Base-by-base conservation (phyloP, 2,888 invertebrate genomes). In the Apodemia duryi region DNA sequence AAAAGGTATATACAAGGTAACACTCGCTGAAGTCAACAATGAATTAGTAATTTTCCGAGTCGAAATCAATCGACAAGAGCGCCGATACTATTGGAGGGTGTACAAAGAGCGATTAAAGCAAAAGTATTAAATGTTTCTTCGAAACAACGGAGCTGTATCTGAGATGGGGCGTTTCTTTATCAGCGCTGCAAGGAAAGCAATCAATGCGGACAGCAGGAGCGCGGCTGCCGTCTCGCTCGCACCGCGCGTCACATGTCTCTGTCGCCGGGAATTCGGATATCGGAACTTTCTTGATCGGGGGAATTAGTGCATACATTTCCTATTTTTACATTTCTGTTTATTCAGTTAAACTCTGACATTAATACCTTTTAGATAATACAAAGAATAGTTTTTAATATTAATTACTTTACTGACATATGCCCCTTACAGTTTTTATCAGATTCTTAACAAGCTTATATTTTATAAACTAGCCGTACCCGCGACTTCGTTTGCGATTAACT, bases 81-180 rank as follows among this genome's bases (percentile, higher is more conserved):
- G n/a, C 6, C 57, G 32, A 35, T 35, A 57, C 49, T n/a, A 49
- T 32, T 13, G 32, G 13, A 29, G 29, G 13, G 35, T 60, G 35
- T 32, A 35, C 32, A 35, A 13, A 60, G 57, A 35, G 32, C 57
- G 32, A 49, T 49, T 49, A 49, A n/a, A 49, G 49, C n/a, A 9
- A 57, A 13, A 57, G 57, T 32, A 32, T 57, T 57, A 35, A 57
- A 57, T 57, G 32, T 57, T n/a, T 35, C 57, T 32, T 32, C 35
- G 13, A 57, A 57, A 57, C 57, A 57, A 57, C 32, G 32, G 29
- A 11, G 57, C 13, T 57, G 6, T 32, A 57, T 57, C 57, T 29
- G 57, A 57, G 54, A 57, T 10, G 57, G 57, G 57, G 57, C 57
- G 57, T 57, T 57, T 57, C 57, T 57, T 32, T 32, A 57, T 57